Base-by-base conservation (phyloP, 2,113 vertebrate species). In the Platysternon megacephalum region DNA sequence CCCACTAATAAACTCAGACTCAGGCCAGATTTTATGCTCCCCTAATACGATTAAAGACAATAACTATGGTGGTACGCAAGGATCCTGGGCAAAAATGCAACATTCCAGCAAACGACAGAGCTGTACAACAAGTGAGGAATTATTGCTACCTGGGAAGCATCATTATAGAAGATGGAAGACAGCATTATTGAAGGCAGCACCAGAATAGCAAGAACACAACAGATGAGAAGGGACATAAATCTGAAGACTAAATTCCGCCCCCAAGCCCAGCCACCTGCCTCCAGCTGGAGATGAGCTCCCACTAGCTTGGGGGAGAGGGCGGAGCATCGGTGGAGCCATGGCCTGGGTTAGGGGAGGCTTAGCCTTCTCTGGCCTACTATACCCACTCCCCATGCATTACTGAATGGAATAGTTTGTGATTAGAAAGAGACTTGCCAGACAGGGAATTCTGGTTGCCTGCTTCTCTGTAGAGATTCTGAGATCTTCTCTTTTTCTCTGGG, bases 381-480 rank as follows among this genome's bases (percentile, higher is more conserved):
- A 58, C 26, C 24, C 5, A 12, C 56, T 58, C 11, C 56, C 26
- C 56, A 58, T 29, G 65, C 35, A 68, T 58, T 58, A 58, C 14
- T 3, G 3, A 1, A 0, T 55, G 22, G 32, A 82, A 82, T 0
- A 1, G 1, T 65, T 65, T 42, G 42, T 48, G 72, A 91, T 56
- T 4, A 56, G 82, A 83, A 91, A 89, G 52, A 6, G 92, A 98
- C 98, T 98, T 98, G 97, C 98, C 98, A 98, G 93, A 96, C 97
- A 79, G 97, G 97, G 90, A 98, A 98, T 81, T 98, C 95, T 1
- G 96, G 95, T 53, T 97, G 94, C 84, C 97, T 46, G 97, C 83
- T 98, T 84, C 95, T 94, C 86, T 88, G 96, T 21, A 90, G 97
- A 16, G 1, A 78, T 51, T 97, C 95, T 8, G 24, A 65, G 81